Conservation (phyloP, 2,113 vertebrate species). For the Otis tarda region DNA sequence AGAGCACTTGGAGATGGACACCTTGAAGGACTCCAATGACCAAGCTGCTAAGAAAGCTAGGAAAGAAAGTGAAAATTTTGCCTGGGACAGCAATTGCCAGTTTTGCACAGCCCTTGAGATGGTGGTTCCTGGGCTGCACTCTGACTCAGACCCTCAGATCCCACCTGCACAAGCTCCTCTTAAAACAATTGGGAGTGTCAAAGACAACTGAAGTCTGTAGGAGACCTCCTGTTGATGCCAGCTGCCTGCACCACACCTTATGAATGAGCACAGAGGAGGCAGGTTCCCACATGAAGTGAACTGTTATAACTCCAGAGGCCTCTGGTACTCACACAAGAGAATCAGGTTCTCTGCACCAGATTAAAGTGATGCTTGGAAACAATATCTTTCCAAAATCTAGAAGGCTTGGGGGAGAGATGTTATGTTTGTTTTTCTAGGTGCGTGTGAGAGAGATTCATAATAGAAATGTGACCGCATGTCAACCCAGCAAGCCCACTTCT, state of each 20-base stretch:
- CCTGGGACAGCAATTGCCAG: neutral
- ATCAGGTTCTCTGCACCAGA: neutral
- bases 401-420: neutral
- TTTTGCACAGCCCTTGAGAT: neutral
- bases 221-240: accelerated
- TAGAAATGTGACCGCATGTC: neutral
- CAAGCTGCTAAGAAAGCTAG: neutral
- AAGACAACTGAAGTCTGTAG: neutral
- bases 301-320: neutral
- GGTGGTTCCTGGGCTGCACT: neutral
- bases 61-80: neutral
- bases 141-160: neutral
- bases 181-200: accelerated
- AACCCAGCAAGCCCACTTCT: neutral
- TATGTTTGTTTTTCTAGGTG: neutral
- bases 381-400: neutral
- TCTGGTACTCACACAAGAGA: neutral
- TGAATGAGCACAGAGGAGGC: neutral
- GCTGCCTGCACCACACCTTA: neutral
- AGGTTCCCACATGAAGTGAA: neutral
- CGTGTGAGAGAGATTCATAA: neutral
- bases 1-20: neutral
- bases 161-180: neutral
- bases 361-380: neutral
- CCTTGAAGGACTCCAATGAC: neutral